Evolutionary conservation across 2,113 vertebrate species (phyloP), one percentile per base, ranked within the genome.

Genomic region (Ascaphus truei): DNA sequence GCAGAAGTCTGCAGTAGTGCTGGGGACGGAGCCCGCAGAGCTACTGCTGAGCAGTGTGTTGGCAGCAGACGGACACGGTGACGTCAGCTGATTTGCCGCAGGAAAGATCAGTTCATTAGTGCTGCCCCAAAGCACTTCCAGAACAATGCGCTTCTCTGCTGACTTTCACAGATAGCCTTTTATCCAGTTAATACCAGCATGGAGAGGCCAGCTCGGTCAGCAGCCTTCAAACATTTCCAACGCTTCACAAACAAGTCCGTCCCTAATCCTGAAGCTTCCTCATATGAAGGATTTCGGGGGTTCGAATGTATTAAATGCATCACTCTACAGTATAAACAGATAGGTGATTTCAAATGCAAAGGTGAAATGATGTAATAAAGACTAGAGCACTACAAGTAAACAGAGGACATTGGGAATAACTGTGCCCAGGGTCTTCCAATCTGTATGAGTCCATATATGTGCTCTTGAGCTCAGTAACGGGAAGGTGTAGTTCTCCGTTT

Each of bases 21-120:
- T 66, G 77, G 63, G 68, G 26, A 33, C 57, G 1, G 31, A 13
- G 50, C 74, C 83, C 76, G 22, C 82, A 75, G 3, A 26, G 75
- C n/a, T 67, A 68, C 65, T 67, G 76, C 78, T 55, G 72, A 71
- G 78, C 12, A 15, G 29, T 0, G 31, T 73, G 71, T 88, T 87
- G 86, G 85, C 86, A 79, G 68, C 43, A 69, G 62, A 30, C 74
- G 74, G 76, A 16, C 78, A 71, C 73, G 60, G 82, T 88, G 81
- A 80, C 65, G 34, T 85, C 76, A 77, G 83, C 86, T 66, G 80
- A 78, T 78, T 75, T 57, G 45, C 80, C 75, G 80, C 81, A 76
- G 86, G 79, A 85, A 80, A 88, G 85, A 88, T 84, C 80, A 88
- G 88, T 86, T 83, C 78, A 89, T 90, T 92, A 90, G 88, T 85